A percentile compares a stretch with the other conserved stretches of the same genome.
Conservation (phyloP, 2,888 invertebrate species). For the Caenorhabditis panamensis region DNA sequence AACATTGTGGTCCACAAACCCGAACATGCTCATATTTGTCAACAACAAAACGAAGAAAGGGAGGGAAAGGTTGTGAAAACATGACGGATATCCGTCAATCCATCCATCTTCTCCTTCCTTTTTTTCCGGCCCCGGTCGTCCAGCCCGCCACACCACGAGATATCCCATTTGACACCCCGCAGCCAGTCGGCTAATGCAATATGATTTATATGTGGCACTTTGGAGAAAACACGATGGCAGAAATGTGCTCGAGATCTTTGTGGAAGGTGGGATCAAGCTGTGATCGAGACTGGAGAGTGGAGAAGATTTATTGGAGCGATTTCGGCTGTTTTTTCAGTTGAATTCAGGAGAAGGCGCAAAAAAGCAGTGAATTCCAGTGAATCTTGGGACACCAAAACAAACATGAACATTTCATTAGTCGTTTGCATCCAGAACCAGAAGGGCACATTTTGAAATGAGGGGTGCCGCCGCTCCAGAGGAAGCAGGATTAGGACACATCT, state of each 20-base stretch:
- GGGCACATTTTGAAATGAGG: constrained; percentile 24
- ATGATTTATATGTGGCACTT: constrained; percentile 31
- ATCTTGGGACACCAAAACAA: neutral
- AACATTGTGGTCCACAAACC: too few relatives aligned
- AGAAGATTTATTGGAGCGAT: constrained; percentile 2
- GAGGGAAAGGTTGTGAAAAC: constrained; percentile 9
- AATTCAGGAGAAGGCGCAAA: neutral
- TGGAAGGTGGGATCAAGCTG: too few relatives aligned
- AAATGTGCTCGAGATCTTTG: neutral
- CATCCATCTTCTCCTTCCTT: constrained; percentile 20
- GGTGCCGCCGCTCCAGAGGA: neutral
- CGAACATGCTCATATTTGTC: constrained; percentile 41
- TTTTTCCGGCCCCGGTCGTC: constrained; percentile 17
- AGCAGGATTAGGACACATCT: constrained; percentile 36
- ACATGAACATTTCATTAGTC: constrained; percentile 35
- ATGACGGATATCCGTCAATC: constrained; percentile 30
- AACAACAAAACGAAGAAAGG: constrained; percentile 19
- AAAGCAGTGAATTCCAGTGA: too few relatives aligned
- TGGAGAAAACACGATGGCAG: neutral
- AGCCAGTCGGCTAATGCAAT: constrained; percentile 16
- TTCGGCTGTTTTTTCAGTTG: constrained; percentile 1
- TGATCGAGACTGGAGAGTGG: neutral
- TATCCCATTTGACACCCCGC: constrained; percentile 42
- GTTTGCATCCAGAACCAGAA: constrained; percentile 8
- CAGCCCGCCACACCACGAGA: constrained; percentile 12